Percentiles rank a stretch among this genome's conserved stretches.
Evolutionary conservation across 2,113 vertebrate species (phyloP).

Genomic region (Oncorhynchus kisutch): DNA sequence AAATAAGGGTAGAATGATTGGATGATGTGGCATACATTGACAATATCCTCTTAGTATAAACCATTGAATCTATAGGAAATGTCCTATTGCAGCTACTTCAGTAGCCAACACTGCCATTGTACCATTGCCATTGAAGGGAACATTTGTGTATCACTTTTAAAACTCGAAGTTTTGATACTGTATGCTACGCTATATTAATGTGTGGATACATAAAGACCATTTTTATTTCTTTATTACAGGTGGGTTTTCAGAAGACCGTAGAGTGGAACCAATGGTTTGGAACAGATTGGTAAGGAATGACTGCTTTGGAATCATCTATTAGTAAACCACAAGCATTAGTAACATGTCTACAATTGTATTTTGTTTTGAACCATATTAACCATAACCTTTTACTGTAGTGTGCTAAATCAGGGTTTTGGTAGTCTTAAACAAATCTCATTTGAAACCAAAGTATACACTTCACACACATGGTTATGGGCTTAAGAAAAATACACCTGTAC

Average conservation of each 20-base stretch:
- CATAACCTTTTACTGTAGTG: no score
- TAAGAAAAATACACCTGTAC: no score
- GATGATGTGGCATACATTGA: conserved; percentile 16
- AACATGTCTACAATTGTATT: no score
- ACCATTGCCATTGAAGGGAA: neutral
- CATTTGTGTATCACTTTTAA: no score
- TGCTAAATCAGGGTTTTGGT: no score
- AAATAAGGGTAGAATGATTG: conserved; percentile 32
- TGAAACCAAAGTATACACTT: no score
- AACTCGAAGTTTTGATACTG: neutral
- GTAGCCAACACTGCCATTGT: neutral
- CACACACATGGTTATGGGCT: no score
- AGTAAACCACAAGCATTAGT: no score
- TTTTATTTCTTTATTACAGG: conserved; percentile 32
- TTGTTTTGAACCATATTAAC: no score
- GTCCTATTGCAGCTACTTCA: neutral
- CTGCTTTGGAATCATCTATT: neutral
- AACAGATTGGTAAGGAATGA: conserved; percentile 39
- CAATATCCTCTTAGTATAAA: conserved; percentile 9
- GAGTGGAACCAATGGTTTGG: conserved; percentile 31
- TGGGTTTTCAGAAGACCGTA: conserved; percentile 24
- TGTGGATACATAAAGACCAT: neutral
- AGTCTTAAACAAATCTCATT: no score
- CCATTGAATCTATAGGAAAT: conserved; percentile 17
- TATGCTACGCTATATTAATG: neutral